Conservation (phyloP, 1,140 invertebrate species). For the Drosophila nikananu region DNA sequence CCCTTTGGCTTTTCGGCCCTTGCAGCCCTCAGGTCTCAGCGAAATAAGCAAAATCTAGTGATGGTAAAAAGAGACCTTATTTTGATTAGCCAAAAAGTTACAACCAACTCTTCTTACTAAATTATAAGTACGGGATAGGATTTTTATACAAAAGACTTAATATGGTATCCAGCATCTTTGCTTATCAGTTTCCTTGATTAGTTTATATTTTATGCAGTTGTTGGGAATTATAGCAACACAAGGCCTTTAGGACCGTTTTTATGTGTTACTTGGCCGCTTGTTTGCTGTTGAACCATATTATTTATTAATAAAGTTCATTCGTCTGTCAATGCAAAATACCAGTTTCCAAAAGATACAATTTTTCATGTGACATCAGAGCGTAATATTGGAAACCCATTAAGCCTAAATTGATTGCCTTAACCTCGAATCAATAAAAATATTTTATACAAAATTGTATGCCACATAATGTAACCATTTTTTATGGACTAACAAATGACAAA, state of each 20-base stretch:
- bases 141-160: not conserved
- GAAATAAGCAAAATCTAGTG: constrained; percentile 15
- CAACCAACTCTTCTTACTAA: no score
- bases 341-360: not conserved
- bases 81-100: not conserved
- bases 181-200: not conserved
- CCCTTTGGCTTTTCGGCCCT: constrained; percentile 15
- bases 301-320: not conserved
- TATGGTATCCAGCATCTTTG: not conserved
- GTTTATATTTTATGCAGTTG: not conserved
- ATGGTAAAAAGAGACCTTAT: not conserved
- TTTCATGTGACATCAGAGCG: not conserved
- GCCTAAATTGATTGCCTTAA: constrained; percentile 2
- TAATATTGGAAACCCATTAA: not conserved
- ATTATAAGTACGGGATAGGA: not conserved
- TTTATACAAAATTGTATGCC: not conserved
- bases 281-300: not conserved
- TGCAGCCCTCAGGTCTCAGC: constrained; percentile 4
- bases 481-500: not conserved
- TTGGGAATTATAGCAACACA: not conserved
- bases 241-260: no score
- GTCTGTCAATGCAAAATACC: not conserved
- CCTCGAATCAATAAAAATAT: not conserved
- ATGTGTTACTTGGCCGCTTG: not conserved
- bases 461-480: not conserved